Percentiles rank a stretch among this genome's conserved stretches.
phyloP scores from a whole-genome alignment of 2,888 invertebrate genomes.

The Smittia sp. region DNA sequence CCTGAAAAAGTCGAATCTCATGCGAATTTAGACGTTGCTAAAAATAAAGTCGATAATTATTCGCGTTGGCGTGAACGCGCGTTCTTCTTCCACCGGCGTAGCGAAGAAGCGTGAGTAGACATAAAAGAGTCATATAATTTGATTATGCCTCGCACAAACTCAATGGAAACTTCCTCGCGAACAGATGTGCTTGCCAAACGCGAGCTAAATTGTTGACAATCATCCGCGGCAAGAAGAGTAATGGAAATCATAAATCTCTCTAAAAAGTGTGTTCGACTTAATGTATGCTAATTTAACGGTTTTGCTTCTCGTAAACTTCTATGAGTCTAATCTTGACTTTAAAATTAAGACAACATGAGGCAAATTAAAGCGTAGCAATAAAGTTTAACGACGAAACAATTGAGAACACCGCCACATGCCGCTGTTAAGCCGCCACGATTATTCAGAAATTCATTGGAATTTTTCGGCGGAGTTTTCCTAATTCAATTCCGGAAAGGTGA shows the following conservation, averaged over 20 bases:
- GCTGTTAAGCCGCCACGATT: background rate
- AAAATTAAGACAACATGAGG: background rate
- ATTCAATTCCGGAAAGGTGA: too few species aligned
- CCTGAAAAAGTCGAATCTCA: background rate
- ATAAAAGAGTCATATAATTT: constrained; percentile 20
- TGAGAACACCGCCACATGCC: background rate
- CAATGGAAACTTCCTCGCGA: background rate
- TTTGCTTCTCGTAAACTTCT: constrained; percentile 9
- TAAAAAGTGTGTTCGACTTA: background rate
- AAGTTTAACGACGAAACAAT: constrained; percentile 15
- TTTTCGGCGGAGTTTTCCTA: background rate
- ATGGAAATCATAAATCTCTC: constrained; percentile 7
- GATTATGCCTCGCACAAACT: background rate
- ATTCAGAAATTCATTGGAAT: background rate
- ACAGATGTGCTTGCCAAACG: background rate
- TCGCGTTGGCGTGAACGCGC: background rate
- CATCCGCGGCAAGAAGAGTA: background rate
- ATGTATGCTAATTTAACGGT: constrained; percentile 22
- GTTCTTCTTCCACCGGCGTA: background rate
- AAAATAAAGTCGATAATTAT: constrained; percentile 1
- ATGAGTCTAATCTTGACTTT: background rate
- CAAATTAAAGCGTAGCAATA: background rate
- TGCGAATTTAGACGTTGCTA: background rate
- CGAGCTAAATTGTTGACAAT: background rate
- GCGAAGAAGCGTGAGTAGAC: background rate